Conservation (phyloP, 2,888 invertebrate genomes). For the Peribatodes rhomboidaria region DNA sequence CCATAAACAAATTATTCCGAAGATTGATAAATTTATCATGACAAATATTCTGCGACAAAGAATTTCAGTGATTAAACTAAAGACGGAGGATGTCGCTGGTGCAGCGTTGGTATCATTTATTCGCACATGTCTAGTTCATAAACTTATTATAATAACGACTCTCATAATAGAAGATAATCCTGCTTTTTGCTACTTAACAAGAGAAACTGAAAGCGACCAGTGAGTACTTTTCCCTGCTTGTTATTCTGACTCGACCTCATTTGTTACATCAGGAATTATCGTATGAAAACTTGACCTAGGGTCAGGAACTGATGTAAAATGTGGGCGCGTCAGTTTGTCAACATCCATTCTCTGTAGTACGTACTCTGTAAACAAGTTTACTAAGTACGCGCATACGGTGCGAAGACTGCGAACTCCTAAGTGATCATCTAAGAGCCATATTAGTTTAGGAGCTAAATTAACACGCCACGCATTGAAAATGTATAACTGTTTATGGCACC, state of each 20-base stretch:
- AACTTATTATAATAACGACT: not conserved
- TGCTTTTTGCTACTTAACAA: not conserved
- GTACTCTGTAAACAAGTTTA: constrained; percentile 15
- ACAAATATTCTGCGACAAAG: too few relatives aligned
- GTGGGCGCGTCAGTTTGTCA: constrained; percentile 61
- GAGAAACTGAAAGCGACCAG: not conserved
- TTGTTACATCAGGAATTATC: constrained; percentile 65
- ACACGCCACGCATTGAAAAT: too few relatives aligned
- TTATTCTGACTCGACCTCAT: constrained; percentile 21
- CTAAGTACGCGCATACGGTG: not conserved
- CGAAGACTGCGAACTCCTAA: too few relatives aligned
- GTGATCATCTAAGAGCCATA: too few relatives aligned
- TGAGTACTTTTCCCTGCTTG: constrained; percentile 19
- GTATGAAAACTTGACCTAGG: constrained; percentile 69
- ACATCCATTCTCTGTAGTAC: constrained; percentile 23
- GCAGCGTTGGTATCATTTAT: too few relatives aligned
- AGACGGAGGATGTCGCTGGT: too few relatives aligned
- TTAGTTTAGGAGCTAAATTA: too few relatives aligned
- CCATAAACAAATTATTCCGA: too few relatives aligned
- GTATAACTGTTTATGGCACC: too few relatives aligned
- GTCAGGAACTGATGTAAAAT: constrained; percentile 72
- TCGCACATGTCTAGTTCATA: too few relatives aligned
- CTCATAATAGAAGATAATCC: not conserved
- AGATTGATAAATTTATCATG: too few relatives aligned
- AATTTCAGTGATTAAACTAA: too few relatives aligned